These are phyloP conservation scores for Laupala kohalensis DNA, from an alignment of 1,140 invertebrate genomes.

Conservation along the genomic window DNA sequence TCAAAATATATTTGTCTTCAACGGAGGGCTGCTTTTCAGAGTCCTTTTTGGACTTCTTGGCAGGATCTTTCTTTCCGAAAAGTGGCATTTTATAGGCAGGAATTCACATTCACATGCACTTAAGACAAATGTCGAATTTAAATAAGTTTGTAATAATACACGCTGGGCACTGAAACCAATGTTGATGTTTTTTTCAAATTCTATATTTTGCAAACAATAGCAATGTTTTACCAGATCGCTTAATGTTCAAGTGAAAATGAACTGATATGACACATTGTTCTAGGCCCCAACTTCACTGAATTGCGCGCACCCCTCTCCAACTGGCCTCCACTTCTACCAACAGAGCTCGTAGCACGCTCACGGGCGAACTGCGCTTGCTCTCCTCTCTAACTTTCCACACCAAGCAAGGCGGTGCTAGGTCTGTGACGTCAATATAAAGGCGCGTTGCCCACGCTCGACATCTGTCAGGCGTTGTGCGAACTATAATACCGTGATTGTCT, in stretches of 20 bases:
- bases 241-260: background rate
- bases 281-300: background rate
- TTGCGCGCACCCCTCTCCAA: background rate
- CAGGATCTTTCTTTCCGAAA: conserved; percentile 76
- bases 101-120: conserved; percentile 3
- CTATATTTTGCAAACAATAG: background rate
- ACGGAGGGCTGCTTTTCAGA: conserved; percentile 61
- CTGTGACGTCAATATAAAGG: background rate
- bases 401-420: background rate
- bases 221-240: background rate
- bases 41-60: conserved; percentile 71
- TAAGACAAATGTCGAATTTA: background rate
- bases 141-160: background rate
- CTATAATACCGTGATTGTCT: background rate
- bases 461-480: background rate
- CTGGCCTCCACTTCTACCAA: background rate
- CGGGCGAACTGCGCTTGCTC: background rate
- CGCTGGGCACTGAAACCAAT: background rate
- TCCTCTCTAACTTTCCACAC: background rate
- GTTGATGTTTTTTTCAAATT: background rate
- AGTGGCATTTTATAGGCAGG: conserved; percentile 53
- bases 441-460: background rate
- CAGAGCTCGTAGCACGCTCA: background rate
- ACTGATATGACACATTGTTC: background rate
- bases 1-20: conserved; percentile 80